A percentile compares a stretch with the other conserved stretches of the same genome.
phyloP scores from a whole-genome alignment of 2,888 invertebrate species.

The Clistopyga incitator region DNA sequence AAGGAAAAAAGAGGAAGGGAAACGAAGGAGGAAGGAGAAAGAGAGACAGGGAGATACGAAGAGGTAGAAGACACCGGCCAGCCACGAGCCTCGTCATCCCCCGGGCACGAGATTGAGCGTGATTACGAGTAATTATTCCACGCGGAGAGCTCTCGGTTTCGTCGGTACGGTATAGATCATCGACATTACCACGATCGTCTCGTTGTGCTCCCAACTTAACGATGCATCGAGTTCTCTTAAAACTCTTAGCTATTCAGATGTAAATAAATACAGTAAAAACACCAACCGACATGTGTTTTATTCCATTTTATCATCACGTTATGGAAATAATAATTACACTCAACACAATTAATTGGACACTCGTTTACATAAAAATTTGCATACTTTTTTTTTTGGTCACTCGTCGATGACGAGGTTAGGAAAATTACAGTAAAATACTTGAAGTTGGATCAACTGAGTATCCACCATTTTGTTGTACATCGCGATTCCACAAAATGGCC shows the following conservation, averaged over 20 bases:
- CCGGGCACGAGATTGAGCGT: slow-evolving; percentile 82
- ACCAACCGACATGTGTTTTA: background rate
- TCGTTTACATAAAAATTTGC: no score
- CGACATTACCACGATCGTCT: slow-evolving; percentile 60
- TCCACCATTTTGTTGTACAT: slow-evolving; percentile 4
- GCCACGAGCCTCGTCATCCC: slow-evolving; percentile 76
- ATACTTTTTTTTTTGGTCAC: no score
- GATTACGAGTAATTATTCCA: slow-evolving; percentile 83
- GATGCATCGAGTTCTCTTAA: slow-evolving; percentile 16
- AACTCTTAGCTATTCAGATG: background rate
- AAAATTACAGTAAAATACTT: background rate
- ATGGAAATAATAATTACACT: background rate
- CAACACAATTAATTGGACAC: no score
- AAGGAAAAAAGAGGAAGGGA: slow-evolving; percentile 13
- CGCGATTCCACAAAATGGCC: slow-evolving; percentile 32
- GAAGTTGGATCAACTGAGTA: background rate
- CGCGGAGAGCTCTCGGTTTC: slow-evolving; percentile 73
- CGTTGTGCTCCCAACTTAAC: slow-evolving; percentile 46
- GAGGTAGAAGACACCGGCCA: slow-evolving; percentile 38
- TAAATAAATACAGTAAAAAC: background rate
- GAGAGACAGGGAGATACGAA: slow-evolving; percentile 24
- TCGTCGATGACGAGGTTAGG: background rate
- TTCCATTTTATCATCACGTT: background rate
- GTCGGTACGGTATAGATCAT: slow-evolving; percentile 68
- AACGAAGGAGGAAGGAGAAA: slow-evolving; percentile 25